Conservation (phyloP, 2,888 invertebrate species). For the Sarcophaga variegata region DNA sequence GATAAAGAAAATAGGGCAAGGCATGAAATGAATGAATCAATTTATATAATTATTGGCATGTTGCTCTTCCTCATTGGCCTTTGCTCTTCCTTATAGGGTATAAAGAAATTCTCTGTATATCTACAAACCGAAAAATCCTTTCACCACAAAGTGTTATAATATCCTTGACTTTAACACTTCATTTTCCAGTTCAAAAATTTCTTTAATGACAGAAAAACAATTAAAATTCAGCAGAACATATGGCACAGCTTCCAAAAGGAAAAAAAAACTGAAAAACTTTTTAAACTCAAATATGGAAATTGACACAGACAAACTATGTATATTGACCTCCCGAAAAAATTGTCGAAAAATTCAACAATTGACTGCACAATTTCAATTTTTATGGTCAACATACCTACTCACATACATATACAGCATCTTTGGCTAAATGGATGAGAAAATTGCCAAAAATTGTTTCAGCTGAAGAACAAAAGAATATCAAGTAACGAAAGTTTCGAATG, state of each 20-base stretch:
- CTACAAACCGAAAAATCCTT: conserved; percentile 15
- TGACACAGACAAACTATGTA: conserved; percentile 18
- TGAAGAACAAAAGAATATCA: conserved; percentile 60
- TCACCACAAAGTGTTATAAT: conserved; percentile 61
- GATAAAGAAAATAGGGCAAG: too few relatives aligned
- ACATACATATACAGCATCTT: conserved; percentile 54
- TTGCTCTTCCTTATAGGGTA: conserved; percentile 6
- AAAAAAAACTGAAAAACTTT: neutral
- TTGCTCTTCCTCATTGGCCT: too few relatives aligned
- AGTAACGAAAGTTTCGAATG: conserved; percentile 60
- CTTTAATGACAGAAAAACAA: conserved; percentile 31
- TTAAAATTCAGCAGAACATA: conserved; percentile 49
- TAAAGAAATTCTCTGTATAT: neutral
- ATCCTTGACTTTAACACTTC: conserved; percentile 67
- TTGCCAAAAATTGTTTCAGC: conserved; percentile 58
- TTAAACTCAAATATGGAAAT: neutral
- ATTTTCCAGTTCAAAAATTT: conserved; percentile 55
- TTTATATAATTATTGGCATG: too few relatives aligned
- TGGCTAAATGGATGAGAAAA: conserved; percentile 61
- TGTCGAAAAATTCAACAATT: conserved; percentile 58
- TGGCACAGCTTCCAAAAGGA: conserved; percentile 53
- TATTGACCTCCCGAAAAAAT: conserved; percentile 58
- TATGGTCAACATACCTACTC: neutral
- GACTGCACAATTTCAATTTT: conserved; percentile 57
- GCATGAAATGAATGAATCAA: too few relatives aligned